Conservation (phyloP, 2,797 vertebrate genomes). For the Melanotaenia boesemani region DNA sequence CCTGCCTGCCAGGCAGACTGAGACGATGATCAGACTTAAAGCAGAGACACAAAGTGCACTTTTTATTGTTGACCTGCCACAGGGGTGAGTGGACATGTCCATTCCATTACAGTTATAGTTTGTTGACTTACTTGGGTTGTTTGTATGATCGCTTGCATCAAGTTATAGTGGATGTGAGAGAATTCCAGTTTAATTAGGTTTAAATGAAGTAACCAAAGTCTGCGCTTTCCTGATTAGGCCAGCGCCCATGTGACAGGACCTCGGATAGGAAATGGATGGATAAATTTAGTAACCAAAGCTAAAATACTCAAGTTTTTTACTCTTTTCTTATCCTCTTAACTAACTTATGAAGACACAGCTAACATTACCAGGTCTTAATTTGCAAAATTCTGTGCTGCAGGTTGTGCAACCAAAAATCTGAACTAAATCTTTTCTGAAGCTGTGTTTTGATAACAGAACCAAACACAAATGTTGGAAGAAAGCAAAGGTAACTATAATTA, state of each 20-base stretch:
- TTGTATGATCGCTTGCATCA: too few species aligned
- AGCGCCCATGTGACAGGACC: too few species aligned
- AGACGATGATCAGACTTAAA: slow-evolving; percentile 38
- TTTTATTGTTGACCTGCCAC: slow-evolving; percentile 1
- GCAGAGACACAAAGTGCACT: slow-evolving; percentile 20
- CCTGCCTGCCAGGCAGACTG: slow-evolving; percentile 42
- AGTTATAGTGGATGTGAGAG: too few species aligned
- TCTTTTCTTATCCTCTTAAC: background rate
- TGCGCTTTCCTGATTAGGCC: too few species aligned
- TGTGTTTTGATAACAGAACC: background rate
- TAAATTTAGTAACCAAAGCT: too few species aligned
- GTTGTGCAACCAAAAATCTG: too few species aligned
- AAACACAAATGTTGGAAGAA: background rate
- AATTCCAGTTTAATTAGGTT: too few species aligned
- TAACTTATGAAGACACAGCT: background rate
- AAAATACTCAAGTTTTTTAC: background rate
- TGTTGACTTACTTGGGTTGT: background rate
- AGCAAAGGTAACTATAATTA: too few species aligned
- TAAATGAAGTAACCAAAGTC: too few species aligned
- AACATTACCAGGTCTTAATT: background rate
- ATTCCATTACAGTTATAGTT: background rate
- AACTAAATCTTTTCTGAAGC: background rate
- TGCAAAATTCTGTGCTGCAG: background rate
- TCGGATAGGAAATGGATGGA: too few species aligned
- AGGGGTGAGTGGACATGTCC: background rate